These are phyloP conservation scores for Mesoclemmys tuberculata DNA, from an alignment of 2,113 vertebrate genomes.

Conservation along the genomic window DNA sequence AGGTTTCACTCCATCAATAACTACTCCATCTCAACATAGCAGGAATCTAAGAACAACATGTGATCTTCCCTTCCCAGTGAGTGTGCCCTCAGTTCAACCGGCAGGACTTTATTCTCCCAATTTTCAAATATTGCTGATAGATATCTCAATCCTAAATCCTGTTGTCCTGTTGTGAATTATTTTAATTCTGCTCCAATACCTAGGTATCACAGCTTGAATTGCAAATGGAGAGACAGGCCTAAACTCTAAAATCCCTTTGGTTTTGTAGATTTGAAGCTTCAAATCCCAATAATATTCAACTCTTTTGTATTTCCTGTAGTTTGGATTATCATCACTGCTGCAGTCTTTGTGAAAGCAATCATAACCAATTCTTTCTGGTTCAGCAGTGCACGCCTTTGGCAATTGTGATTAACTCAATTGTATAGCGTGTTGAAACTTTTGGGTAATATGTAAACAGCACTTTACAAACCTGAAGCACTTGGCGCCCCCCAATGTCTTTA, in stretches of 20 bases:
- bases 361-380: not conserved
- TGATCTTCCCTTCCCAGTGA: not conserved
- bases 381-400: not conserved
- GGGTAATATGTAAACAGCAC: not conserved
- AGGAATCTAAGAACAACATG: not conserved
- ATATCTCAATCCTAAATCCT: not conserved
- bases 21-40: not conserved
- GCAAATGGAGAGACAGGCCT: not conserved
- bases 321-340: not conserved
- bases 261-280: not conserved
- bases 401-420: not conserved
- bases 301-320: not conserved
- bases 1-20: not conserved
- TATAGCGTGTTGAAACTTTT: not conserved
- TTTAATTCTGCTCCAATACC: rapidly evolving
- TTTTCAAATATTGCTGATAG: not conserved
- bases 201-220: not conserved
- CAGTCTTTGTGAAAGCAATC: not conserved
- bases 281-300: not conserved
- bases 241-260: not conserved
- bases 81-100: not conserved
- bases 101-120: not conserved
- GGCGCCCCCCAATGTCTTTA: slow-evolving; percentile 64
- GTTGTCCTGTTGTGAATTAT: not conserved
- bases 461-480: not conserved